Base-by-base conservation (phyloP, 2,113 vertebrate genomes). In the Equus quagga region DNA sequence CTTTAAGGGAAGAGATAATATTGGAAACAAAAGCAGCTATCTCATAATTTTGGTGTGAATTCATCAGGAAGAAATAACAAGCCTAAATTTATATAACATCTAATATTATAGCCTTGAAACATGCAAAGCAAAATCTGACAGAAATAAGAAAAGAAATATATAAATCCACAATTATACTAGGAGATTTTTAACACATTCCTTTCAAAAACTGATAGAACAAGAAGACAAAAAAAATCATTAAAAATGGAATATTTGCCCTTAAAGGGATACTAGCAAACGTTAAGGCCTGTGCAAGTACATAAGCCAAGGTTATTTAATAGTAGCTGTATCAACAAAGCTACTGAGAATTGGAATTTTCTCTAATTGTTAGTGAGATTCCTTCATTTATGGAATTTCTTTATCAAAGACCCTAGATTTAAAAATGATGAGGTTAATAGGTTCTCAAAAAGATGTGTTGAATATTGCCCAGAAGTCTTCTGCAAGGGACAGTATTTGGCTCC, bases 351-450 rank as follows among this genome's bases (percentile, higher is more conserved):
- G 58, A 81, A 82, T 76, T 58, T 75, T 87, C 51, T 75, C 31
- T 26, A 84, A 8, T 78, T 58, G 19, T 84, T 86, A 81, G 51
- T 92, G 28, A 89, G 58, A 49, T 82, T 76, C 24, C 21, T 10
- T 64, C 46, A 28, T 70, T 91, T 81, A 81, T 82, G 28, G 19
- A 62, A 64, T 94, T 95, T 65, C 21, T 92, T 93, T 72, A 78
- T 70, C 76, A 83, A 76, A 81, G 31, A 72, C 24, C 21, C 19
- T 51, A 64, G 44, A 41, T 87, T 83, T 94, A 49, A 7, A 64
- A 79, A 72, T 26, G 10, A 91, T 17, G 49, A 8, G 24, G 10
- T 36, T 87, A 87, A 62, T 18, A 33, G 36, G 26, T 79, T 83
- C 69, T 67, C 19, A 49, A 33, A n/a, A 31, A 94, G 24, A 28